These are phyloP conservation scores for Lepidostoma basale DNA, from an alignment of 1,140 invertebrate genomes.

Conservation along the genomic window DNA sequence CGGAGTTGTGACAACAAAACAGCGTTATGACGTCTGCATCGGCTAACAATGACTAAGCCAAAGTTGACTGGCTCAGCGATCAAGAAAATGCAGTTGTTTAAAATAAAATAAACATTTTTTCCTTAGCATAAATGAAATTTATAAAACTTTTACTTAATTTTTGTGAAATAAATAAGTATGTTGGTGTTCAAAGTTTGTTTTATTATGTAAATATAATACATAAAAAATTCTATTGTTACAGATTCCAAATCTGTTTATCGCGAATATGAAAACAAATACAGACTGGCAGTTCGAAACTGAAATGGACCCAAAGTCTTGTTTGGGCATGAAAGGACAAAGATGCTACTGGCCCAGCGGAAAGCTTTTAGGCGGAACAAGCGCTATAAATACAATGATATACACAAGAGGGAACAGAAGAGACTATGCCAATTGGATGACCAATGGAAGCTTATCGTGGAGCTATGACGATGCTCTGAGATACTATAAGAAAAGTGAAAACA, in stretches of 20 bases:
- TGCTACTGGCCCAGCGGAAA: slow-evolving; percentile 64
- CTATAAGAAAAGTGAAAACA: slow-evolving; percentile 63
- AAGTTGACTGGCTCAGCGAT: too few relatives aligned
- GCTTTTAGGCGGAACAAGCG: slow-evolving; percentile 66
- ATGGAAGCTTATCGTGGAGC: slow-evolving; percentile 56
- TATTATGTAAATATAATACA: too few relatives aligned
- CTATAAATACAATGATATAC: slow-evolving; percentile 72
- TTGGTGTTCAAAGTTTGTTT: too few relatives aligned
- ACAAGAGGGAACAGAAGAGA: slow-evolving; percentile 67
- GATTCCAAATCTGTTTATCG: background rate
- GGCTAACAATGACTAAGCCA: too few relatives aligned
- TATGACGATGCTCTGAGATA: slow-evolving; percentile 56
- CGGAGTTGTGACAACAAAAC: too few relatives aligned
- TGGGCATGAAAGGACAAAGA: slow-evolving; percentile 49
- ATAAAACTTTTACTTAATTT: too few relatives aligned
- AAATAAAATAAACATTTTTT: too few relatives aligned
- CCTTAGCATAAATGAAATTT: too few relatives aligned
- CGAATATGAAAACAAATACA: slow-evolving; percentile 42
- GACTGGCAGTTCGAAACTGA: slow-evolving; percentile 65
- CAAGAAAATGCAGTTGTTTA: too few relatives aligned
- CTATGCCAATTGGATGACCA: slow-evolving; percentile 68
- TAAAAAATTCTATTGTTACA: slow-evolving; percentile 12
- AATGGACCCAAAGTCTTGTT: slow-evolving; percentile 55
- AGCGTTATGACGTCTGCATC: too few relatives aligned
- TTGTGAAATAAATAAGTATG: too few relatives aligned